A percentile compares a stretch with the other conserved stretches of the same genome.
Conservation (phyloP, 64 coral and sea anemone genomes). For the Actinia tenebrosa region DNA sequence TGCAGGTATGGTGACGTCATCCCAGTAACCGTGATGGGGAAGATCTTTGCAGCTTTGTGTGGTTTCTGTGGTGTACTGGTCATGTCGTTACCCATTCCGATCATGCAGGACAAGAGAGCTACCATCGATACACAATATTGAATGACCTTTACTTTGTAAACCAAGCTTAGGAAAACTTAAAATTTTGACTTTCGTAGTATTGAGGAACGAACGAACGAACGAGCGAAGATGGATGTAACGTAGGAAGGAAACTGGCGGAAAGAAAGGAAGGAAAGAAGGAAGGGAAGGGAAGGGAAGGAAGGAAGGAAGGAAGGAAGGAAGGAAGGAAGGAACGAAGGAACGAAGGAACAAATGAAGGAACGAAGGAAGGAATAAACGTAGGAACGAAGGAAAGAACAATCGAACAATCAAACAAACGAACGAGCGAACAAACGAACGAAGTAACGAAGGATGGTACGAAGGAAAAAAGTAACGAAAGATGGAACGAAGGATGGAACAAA, state of each 20-base stretch:
- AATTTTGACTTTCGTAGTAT: no score
- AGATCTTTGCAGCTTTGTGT: constrained; percentile 65
- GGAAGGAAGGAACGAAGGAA: background rate
- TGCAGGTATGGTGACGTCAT: constrained; percentile 86
- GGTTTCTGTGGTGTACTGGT: constrained; percentile 82
- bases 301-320: background rate
- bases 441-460: no score
- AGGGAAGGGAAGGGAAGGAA: background rate
- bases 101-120: constrained; percentile 73
- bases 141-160: background rate
- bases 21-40: constrained; percentile 68
- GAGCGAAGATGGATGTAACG: no score
- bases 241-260: no score
- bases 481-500: no score
- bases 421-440: no score
- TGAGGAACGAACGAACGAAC: no score
- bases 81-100: constrained; percentile 78
- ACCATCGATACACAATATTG: background rate
- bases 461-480: no score
- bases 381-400: background rate
- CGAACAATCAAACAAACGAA: no score
- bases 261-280: no score
- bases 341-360: background rate
- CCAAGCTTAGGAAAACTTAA: no score
- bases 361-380: no score